Base-by-base conservation (phyloP, 2,888 invertebrate species). In the Coelopa pilipes region DNA sequence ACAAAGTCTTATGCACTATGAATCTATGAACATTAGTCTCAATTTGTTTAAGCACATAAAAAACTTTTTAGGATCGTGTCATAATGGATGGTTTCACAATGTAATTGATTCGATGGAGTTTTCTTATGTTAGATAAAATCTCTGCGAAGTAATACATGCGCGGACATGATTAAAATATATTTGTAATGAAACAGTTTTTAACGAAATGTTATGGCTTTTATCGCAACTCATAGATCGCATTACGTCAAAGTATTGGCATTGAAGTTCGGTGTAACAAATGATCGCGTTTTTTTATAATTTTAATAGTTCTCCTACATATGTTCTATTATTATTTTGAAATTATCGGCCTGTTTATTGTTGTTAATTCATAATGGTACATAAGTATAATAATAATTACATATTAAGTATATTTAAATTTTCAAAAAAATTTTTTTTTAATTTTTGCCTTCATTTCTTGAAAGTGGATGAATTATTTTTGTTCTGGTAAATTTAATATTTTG, bases 401-500 rank as follows among this genome's bases (percentile, higher is more conserved):
- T 74, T 72, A 74, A 71, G 75, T 74, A 74, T 75, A 75, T 72
- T 76, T 47, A 69, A 67, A 74, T 62, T 75, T 72, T 72, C 46
- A 68, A 76, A 75, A 66, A 73, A 69, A 57, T 47, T 71, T 63
- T 57, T n/a, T 7, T 68, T 55, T 69, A 24, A 72, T 68, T 63
- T 72, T 47, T 66, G 53, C 74, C 21, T 66, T 60, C 68, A 53
- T 74, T 73, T 49, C 59, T 63, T 74, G 49, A 13, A 65, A 49
- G 65, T 72, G 47, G 55, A 72, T 66, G 66, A 34, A 34, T 65
- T 74, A 47, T 66, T 71, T 69, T 66, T 77, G 71, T 74, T 65
- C 63, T 71, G 53, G 34, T 65, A 63, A 65, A 53, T 45, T 55
- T 77, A 75, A 78, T 78, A 79, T 76, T 76, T 77, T 74, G 76